phyloP scores from a whole-genome alignment of 1,140 invertebrate genomes.

The Ostrea denselamellosa region DNA sequence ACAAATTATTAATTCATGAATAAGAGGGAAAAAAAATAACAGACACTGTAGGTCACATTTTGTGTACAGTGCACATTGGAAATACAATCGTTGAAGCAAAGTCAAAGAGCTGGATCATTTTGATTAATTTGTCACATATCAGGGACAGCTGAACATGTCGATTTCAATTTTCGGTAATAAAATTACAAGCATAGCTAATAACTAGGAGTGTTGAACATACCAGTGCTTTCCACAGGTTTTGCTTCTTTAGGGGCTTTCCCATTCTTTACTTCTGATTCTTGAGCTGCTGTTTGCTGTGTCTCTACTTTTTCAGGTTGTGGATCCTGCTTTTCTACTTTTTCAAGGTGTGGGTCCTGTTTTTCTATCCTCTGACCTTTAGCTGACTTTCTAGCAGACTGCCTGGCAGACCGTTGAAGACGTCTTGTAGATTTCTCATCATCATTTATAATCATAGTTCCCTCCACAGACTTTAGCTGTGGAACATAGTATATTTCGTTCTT shows the following conservation, averaged over 20 bases:
- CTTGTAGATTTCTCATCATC: conserved; percentile 60
- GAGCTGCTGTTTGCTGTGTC: conserved; percentile 9
- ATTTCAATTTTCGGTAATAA: too few species aligned
- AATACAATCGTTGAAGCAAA: too few species aligned
- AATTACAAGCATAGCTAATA: not conserved
- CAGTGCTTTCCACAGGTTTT: conserved; percentile 3
- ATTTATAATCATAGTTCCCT: conserved; percentile 69
- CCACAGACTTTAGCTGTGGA: conserved; percentile 75
- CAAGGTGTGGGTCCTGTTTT: conserved; percentile 44
- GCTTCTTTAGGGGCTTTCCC: not conserved
- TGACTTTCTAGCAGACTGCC: conserved; percentile 53
- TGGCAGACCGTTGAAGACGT: conserved; percentile 55
- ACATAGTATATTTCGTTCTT: conserved; percentile 76
- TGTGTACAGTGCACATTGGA: too few species aligned
- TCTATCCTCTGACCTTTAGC: conserved; percentile 36
- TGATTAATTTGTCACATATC: too few species aligned
- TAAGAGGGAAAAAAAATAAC: too few species aligned
- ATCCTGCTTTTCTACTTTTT: conserved; percentile 35
- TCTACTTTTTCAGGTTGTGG: not conserved
- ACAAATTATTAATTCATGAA: too few species aligned
- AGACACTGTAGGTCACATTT: too few species aligned
- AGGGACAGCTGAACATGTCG: too few species aligned
- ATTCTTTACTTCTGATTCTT: conserved; percentile 12
- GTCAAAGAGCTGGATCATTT: too few species aligned
- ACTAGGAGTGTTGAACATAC: not conserved